phyloP scores from a whole-genome alignment of 1,140 invertebrate genomes.

The Atta cephalotes region DNA sequence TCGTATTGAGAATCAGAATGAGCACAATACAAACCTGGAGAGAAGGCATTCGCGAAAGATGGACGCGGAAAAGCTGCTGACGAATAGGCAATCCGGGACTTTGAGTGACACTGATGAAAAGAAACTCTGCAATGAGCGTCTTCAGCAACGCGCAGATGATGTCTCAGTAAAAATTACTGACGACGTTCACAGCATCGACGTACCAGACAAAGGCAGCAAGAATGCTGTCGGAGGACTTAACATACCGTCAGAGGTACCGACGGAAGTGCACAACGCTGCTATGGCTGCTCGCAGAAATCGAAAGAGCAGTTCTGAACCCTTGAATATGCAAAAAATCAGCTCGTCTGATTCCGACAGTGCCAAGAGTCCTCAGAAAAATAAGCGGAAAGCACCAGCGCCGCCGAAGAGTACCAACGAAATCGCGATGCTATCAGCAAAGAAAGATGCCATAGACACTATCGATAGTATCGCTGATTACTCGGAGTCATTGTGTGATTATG shows the following conservation, averaged over 20 bases:
- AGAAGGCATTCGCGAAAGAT: conserved; percentile 82
- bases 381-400: conserved; percentile 91
- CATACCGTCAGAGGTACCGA: conserved; percentile 87
- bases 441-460: conserved; percentile 64
- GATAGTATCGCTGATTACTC: conserved; percentile 79
- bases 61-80: conserved; percentile 72
- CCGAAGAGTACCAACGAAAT: conserved; percentile 82
- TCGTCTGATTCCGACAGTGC: conserved; percentile 67
- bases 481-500: conserved; percentile 75
- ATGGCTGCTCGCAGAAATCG: conserved; percentile 89
- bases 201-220: conserved; percentile 68
- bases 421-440: conserved; percentile 19
- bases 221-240: conserved; percentile 41
- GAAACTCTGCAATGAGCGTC: conserved; percentile 24
- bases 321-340: conserved; percentile 64
- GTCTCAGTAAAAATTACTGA: conserved; percentile 31
- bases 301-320: conserved; percentile 85
- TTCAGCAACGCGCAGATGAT: conserved; percentile 50
- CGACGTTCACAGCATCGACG: conserved; percentile 66
- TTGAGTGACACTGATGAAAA: conserved; percentile 17
- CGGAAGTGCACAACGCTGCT: conserved; percentile 90
- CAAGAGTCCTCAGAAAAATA: conserved; percentile 88
- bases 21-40: conserved; percentile 85
- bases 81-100: not conserved
- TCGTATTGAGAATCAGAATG: conserved; percentile 85